Evolutionary conservation across 2,797 vertebrate genomes (phyloP), one percentile per base, ranked within the genome.

Genomic region (Macrochelys suwanniensis): DNA sequence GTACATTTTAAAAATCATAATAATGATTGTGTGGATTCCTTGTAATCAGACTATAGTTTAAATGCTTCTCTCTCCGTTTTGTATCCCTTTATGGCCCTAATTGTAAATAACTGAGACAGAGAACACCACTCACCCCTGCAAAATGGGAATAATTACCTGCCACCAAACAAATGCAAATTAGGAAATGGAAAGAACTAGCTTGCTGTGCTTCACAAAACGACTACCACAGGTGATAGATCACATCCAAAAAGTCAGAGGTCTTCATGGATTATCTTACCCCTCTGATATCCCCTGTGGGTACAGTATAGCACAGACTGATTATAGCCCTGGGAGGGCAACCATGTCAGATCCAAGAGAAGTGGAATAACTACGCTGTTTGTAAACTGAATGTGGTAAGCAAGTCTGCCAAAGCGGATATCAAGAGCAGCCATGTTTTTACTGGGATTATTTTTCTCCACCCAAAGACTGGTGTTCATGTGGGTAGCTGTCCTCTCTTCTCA

Each of bases 41-140:
- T 95, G 96, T 96, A 94, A 94, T 97, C 74, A 93, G 90, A 91
- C 94, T 96, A 84, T 86, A 95, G 94, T 92, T 96, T 96, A 96
- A 96, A 96, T 93, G 71, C 92, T 92, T 94, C 95, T 96, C 94
- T 93, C 96, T 97, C 96, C 92, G 93, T 61, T 37, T 84, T 51
- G 23, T n/a, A 84, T 25, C 23, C 15, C 93, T 96, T 91, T 77
- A 83, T 33, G 82, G 50, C 88, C 65, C 79, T 96, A 96, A 96
- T 94, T 96, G 95, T 94, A 96, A 33, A 71, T 86, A 94, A 74
- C 45, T 65, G 92, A 93, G 89, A 91, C 89, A 95, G 92, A 85
- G 80, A 93, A 90, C 78, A 87, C 77, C 83, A 7, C 85, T 94
- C 84, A 2, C 86, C 76, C 47, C 76, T 80, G 91, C 91, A 94